phyloP scores from a whole-genome alignment of 2,888 invertebrate species.

The Archips crataeganus region DNA sequence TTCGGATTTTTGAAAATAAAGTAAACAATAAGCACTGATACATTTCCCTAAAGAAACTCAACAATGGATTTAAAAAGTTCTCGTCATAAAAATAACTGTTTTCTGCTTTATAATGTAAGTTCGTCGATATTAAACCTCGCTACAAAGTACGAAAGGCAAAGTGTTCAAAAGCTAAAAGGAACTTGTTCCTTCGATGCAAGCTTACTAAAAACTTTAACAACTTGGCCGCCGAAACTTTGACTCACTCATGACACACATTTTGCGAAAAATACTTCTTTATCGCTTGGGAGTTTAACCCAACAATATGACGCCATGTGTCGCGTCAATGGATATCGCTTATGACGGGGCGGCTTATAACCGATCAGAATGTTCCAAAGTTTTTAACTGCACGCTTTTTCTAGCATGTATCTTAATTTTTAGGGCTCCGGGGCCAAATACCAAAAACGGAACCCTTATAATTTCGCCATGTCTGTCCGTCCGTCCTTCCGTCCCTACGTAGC shows the following conservation, averaged over 20 bases:
- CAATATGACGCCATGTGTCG: constrained; percentile 34
- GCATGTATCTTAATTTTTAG: background rate
- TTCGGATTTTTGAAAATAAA: too few species aligned
- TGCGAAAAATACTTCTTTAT: constrained; percentile 41
- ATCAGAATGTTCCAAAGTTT: background rate
- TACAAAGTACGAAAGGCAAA: background rate
- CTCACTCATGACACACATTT: constrained; percentile 36
- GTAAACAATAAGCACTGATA: too few species aligned
- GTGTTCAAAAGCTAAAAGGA: constrained; percentile 29
- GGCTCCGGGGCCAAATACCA: too few species aligned
- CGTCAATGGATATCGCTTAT: constrained; percentile 19
- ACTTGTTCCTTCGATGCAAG: constrained; percentile 23
- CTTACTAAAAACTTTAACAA: constrained; percentile 39
- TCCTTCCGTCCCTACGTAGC: too few species aligned
- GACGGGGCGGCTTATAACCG: constrained; percentile 2
- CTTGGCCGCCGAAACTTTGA: constrained; percentile 25
- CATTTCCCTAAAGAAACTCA: background rate
- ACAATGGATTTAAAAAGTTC: background rate
- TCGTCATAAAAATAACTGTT: background rate
- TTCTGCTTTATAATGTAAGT: background rate
- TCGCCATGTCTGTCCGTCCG: too few species aligned
- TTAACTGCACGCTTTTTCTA: background rate
- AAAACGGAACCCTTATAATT: too few species aligned
- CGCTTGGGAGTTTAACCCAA: constrained; percentile 39
- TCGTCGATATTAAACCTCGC: background rate